These are phyloP conservation scores for Brachymystax lenok DNA, from an alignment of 2,797 vertebrate genomes.

Conservation along the genomic window DNA sequence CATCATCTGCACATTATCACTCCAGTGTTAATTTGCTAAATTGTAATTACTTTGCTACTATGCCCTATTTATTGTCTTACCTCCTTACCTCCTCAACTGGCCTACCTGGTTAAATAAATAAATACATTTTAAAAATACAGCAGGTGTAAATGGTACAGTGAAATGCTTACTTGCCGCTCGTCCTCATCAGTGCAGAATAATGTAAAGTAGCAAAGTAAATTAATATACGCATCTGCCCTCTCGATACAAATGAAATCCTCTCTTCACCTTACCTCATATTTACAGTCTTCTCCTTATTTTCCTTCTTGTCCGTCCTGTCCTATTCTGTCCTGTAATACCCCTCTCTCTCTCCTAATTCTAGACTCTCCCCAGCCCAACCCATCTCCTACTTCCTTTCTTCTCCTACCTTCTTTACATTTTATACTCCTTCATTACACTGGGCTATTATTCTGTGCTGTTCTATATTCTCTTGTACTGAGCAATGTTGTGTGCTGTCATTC, in stretches of 20 bases:
- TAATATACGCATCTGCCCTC: not conserved
- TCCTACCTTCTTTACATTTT: not conserved
- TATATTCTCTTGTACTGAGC: not conserved
- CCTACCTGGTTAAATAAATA: too few species aligned
- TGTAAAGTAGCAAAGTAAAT: not conserved
- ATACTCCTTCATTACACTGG: not conserved
- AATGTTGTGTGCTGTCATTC: not conserved
- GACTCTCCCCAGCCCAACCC: not conserved
- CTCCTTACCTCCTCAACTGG: too few species aligned
- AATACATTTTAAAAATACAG: too few species aligned
- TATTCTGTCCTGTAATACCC: not conserved
- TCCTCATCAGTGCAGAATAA: not conserved
- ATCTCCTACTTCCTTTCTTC: not conserved
- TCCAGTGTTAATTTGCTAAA: too few species aligned
- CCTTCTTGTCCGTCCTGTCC: not conserved
- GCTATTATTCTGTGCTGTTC: not conserved
- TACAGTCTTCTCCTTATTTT: not conserved
- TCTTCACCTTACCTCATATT: not conserved
- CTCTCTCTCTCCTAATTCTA: not conserved
- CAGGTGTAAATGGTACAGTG: not conserved
- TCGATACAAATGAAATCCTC: not conserved
- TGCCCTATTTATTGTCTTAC: too few species aligned
- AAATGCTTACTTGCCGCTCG: not conserved
- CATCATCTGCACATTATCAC: too few species aligned
- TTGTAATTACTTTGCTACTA: too few species aligned